Evolutionary conservation across 2,888 invertebrate genomes (phyloP).

Genomic region (Nephrocerus scutellatus): DNA sequence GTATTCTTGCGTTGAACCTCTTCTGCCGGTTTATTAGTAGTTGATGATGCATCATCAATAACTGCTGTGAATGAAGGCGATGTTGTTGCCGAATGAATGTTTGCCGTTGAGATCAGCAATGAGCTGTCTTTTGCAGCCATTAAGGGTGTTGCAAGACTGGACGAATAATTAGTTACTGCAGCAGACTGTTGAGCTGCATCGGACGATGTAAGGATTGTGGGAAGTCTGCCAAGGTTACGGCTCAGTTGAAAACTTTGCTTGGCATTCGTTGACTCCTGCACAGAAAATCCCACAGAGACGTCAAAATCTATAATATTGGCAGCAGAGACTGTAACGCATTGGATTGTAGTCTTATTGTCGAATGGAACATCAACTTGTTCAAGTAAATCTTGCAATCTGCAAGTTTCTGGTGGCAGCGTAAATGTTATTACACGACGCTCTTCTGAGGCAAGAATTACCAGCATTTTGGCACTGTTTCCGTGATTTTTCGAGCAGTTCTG

Average conservation of each 20-base stretch:
- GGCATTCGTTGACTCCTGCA: constrained; percentile 24
- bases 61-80: constrained; percentile 11
- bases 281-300: constrained; percentile 55
- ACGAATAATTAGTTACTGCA: no score
- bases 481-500: constrained; percentile 24
- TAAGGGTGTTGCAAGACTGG: no score
- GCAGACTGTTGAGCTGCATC: no score
- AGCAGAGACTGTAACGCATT: constrained; percentile 60
- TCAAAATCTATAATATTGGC: constrained; percentile 68
- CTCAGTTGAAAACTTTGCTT: constrained; percentile 25
- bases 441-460: constrained; percentile 62
- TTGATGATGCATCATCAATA: constrained; percentile 12
- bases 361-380: constrained; percentile 65
- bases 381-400: constrained; percentile 67
- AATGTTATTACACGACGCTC: constrained; percentile 71
- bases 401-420: constrained; percentile 67
- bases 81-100: constrained; percentile 5
- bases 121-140: no score
- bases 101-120: no score
- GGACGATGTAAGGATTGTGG: no score
- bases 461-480: constrained; percentile 58
- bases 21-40: constrained; percentile 30
- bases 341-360: constrained; percentile 59
- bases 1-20: constrained; percentile 56
- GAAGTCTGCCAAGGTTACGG: constrained; percentile 19